Conservation (phyloP, 2,888 invertebrate genomes). For the Thera obeliscata region DNA sequence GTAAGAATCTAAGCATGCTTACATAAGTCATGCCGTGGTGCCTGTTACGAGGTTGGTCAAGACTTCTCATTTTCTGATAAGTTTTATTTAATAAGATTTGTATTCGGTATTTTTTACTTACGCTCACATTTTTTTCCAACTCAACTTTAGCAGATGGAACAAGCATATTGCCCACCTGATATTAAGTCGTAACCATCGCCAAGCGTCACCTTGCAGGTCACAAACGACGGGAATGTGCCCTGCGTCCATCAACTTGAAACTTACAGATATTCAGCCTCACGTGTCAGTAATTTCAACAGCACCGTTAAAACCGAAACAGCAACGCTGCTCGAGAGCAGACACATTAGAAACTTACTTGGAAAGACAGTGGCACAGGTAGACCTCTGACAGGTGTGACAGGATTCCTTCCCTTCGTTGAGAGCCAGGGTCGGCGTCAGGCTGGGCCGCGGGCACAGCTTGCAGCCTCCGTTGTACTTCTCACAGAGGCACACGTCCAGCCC, state of each 20-base stretch:
- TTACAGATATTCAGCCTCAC: no score
- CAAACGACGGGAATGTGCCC: no score
- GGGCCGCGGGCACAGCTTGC: conserved; percentile 73
- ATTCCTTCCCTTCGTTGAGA: conserved; percentile 60
- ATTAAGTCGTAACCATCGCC: no score
- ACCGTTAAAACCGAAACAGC: no score
- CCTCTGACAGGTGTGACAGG: conserved; percentile 64
- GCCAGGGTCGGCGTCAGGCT: conserved; percentile 59
- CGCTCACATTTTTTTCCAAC: no score
- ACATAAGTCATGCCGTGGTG: neutral
- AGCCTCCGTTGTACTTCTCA: conserved; percentile 77
- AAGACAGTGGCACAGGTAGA: conserved; percentile 60
- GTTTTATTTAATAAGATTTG: neutral
- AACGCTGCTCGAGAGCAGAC: no score
- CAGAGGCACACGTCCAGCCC: conserved; percentile 73
- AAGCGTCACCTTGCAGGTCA: no score
- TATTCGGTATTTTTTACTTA: neutral
- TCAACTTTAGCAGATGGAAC: no score
- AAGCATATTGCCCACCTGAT: no score
- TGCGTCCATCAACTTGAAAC: no score
- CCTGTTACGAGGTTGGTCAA: neutral
- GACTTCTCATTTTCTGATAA: neutral
- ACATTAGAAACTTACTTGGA: conserved; percentile 60
- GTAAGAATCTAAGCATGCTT: neutral
- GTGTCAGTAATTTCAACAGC: no score